phyloP scores from a whole-genome alignment of 2,113 vertebrate genomes.

The Lipophrys pholis region DNA sequence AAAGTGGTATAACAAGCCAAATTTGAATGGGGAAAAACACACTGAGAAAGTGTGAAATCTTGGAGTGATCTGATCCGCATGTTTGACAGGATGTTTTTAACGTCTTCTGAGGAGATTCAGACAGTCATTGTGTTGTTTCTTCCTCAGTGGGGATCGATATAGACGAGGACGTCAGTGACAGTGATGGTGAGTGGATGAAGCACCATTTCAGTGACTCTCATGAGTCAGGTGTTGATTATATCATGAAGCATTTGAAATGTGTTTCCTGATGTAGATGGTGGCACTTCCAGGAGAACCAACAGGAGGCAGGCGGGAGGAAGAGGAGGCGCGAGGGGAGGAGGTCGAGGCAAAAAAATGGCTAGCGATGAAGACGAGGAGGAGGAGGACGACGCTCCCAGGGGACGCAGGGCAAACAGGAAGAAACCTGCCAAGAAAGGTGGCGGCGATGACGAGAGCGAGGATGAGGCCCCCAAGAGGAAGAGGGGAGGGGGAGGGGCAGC shows the following conservation, averaged over 20 bases:
- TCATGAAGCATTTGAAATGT: background rate
- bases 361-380: slow-evolving; percentile 81
- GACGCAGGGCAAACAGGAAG: slow-evolving; percentile 73
- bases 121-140: slow-evolving; percentile 41
- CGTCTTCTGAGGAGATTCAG: no score
- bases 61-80: no score
- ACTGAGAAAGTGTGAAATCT: no score
- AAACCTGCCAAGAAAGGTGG: slow-evolving; percentile 57
- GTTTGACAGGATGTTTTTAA: no score
- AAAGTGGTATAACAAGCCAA: no score
- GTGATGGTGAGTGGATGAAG: slow-evolving; percentile 82
- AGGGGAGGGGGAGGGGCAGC: slow-evolving; percentile 65
- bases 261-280: slow-evolving; percentile 60
- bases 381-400: slow-evolving; percentile 71
- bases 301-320: slow-evolving; percentile 68
- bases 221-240: background rate
- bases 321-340: slow-evolving; percentile 56
- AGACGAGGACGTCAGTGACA: slow-evolving; percentile 85
- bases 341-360: slow-evolving; percentile 66
- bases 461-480: slow-evolving; percentile 66
- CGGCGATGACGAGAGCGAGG: slow-evolving; percentile 66
- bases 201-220: background rate
- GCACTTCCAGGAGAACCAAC: slow-evolving; percentile 55
- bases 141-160: slow-evolving; percentile 87
- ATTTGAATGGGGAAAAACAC: no score